phyloP scores from a whole-genome alignment of 2,113 vertebrate genomes.

The Tapirus terrestris region DNA sequence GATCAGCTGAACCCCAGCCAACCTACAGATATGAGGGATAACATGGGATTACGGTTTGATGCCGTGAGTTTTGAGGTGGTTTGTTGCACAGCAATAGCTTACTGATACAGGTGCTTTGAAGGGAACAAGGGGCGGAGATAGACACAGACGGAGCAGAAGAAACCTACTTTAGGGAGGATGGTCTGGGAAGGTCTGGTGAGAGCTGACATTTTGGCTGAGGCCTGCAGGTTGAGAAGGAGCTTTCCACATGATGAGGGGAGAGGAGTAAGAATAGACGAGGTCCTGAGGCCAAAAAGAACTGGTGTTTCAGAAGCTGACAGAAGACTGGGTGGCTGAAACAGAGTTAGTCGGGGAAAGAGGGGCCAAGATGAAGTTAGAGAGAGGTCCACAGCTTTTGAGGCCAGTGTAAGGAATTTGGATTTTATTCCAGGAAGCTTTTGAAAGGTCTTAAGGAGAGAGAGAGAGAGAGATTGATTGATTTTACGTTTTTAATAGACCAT shows the following conservation, averaged over 20 bases:
- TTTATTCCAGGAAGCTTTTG: not conserved
- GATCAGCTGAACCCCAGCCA: not conserved
- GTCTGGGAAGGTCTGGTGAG: not conserved
- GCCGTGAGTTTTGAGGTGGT: not conserved
- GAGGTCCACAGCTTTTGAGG: not conserved
- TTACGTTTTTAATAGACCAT: not conserved
- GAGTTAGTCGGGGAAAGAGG: not conserved
- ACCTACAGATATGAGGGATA: not conserved
- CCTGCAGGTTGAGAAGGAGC: not conserved
- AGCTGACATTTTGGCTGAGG: not conserved
- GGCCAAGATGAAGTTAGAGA: not conserved
- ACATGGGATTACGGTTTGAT: not conserved
- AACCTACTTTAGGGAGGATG: not conserved
- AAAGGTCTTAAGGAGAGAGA: not conserved
- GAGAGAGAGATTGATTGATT: not conserved
- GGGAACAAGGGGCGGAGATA: not conserved
- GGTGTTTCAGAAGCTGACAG: not conserved
- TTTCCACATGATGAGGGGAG: not conserved
- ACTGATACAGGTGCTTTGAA: not conserved
- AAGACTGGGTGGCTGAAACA: not conserved
- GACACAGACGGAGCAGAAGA: not conserved
- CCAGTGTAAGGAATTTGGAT: not conserved
- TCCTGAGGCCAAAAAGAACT: not conserved
- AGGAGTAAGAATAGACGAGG: not conserved
- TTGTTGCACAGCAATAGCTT: not conserved